phyloP scores from a whole-genome alignment of 2,797 vertebrate genomes.

The Anguilla obscura region DNA sequence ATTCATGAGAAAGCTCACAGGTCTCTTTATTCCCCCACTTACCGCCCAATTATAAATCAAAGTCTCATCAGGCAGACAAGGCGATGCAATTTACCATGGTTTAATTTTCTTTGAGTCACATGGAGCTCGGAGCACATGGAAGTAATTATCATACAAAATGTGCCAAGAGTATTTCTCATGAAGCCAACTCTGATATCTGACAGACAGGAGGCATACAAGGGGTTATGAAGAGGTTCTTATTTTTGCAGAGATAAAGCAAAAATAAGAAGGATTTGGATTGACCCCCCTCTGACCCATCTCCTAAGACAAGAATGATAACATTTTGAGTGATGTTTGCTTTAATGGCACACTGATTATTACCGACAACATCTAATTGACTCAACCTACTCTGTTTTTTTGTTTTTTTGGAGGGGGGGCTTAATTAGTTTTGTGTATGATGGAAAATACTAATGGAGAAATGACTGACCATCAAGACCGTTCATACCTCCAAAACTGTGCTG shows the following conservation, averaged over 20 bases:
- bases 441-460: conserved; percentile 45
- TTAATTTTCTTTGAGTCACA: conserved; percentile 2
- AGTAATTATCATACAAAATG: conserved; percentile 2
- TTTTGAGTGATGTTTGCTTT: too few species aligned
- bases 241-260: too few species aligned
- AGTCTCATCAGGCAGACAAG: not conserved
- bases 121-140: not conserved
- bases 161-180: not conserved
- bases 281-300: not conserved
- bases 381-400: conserved; percentile 40
- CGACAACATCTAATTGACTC: conserved; percentile 21
- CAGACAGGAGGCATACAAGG: not conserved
- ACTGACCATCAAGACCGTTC: conserved; percentile 52
- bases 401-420: conserved; percentile 40
- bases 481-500: conserved; percentile 38
- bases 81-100: not conserved
- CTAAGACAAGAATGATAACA: too few species aligned
- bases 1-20: not conserved
- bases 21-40: not conserved
- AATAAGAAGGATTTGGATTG: not conserved
- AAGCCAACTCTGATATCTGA: not conserved
- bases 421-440: conserved; percentile 52
- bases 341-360: too few species aligned
- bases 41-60: conserved; percentile 19
- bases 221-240: too few species aligned